These are phyloP conservation scores for Lontra canadensis DNA, from an alignment of 2,113 vertebrate species.

Conservation along the genomic window DNA sequence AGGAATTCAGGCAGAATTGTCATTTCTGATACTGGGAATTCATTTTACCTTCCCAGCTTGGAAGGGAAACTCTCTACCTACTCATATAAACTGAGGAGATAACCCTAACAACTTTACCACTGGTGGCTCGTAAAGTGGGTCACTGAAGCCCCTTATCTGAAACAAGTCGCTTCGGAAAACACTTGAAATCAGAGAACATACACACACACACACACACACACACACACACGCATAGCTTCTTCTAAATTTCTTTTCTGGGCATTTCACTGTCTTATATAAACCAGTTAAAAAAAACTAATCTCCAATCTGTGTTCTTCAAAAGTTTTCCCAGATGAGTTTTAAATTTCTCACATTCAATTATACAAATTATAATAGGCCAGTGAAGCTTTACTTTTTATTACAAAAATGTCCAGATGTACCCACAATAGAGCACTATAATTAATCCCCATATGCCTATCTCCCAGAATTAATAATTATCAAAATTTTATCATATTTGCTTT, in stretches of 20 bases:
- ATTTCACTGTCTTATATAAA: background rate
- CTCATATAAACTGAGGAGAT: background rate
- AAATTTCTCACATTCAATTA: background rate
- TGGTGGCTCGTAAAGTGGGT: background rate
- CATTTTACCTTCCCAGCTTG: background rate
- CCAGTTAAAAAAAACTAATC: background rate
- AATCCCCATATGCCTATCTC: background rate
- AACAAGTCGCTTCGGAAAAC: background rate
- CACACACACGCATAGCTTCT: background rate
- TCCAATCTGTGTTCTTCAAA: background rate
- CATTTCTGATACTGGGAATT: background rate
- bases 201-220: background rate
- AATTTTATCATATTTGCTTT: background rate
- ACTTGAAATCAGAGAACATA: background rate
- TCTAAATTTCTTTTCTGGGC: background rate
- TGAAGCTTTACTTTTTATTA: background rate
- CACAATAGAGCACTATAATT: background rate
- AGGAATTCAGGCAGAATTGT: background rate
- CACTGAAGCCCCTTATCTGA: background rate
- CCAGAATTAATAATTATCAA: background rate
- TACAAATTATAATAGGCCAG: background rate
- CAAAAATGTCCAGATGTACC: background rate
- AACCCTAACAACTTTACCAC: background rate
- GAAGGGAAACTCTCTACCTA: background rate
- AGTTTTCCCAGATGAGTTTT: background rate